These are phyloP conservation scores for Pygmarrhopalites habei DNA, from an alignment of 1,140 invertebrate species.

Conservation along the genomic window DNA sequence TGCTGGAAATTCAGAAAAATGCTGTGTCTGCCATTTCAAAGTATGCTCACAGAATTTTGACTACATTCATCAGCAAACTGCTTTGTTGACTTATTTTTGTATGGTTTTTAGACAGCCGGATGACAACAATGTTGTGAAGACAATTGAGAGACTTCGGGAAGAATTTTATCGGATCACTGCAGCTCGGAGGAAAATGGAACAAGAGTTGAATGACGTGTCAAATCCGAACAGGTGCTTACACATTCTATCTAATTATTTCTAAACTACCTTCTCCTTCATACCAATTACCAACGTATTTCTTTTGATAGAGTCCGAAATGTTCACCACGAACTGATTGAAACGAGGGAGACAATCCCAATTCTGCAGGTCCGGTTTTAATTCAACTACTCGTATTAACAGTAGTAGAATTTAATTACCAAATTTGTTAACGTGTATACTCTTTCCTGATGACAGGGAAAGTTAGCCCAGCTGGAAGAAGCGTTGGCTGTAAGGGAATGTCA, in stretches of 20 bases:
- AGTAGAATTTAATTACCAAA: no score
- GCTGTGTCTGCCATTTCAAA: no score
- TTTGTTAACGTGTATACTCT: no score
- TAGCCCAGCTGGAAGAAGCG: slow-evolving; percentile 19
- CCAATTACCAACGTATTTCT: background rate
- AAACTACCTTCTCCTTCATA: no score
- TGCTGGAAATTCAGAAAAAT: no score
- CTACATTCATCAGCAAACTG: no score
- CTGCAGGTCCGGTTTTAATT: no score
- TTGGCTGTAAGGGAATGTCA: slow-evolving; percentile 23
- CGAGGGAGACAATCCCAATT: slow-evolving; percentile 17
- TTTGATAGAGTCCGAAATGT: slow-evolving; percentile 27
- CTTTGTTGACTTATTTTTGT: no score
- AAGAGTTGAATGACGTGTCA: slow-evolving; percentile 23
- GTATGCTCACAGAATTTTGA: no score
- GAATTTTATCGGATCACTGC: slow-evolving; percentile 25
- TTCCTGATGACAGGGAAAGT: no score
- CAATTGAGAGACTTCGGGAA: slow-evolving; percentile 29
- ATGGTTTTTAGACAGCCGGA: slow-evolving; percentile 26
- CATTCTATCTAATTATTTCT: background rate
- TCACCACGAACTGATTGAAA: slow-evolving; percentile 27
- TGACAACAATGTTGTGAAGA: slow-evolving; percentile 15
- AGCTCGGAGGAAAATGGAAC: slow-evolving; percentile 24
- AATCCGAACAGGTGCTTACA: slow-evolving; percentile 16
- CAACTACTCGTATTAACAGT: no score